Percentiles rank a stretch among this genome's conserved stretches.
phyloP scores from a whole-genome alignment of 1,140 invertebrate species.

The Diabrotica virgifera region DNA sequence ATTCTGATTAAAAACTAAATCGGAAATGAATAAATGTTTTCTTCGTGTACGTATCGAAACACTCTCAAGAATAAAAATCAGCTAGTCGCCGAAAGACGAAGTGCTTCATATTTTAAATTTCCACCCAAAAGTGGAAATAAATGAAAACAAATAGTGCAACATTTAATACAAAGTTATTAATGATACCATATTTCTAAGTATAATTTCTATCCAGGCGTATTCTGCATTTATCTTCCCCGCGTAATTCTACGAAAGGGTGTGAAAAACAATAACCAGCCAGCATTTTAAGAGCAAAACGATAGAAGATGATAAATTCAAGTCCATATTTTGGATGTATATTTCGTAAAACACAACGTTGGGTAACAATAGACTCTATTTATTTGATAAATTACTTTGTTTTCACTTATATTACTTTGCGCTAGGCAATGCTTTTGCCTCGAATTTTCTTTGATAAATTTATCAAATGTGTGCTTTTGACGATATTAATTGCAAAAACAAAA shows the following conservation, averaged over 20 bases:
- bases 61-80: too few relatives aligned
- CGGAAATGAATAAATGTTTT: too few relatives aligned
- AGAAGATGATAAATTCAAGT: slow-evolving; percentile 45
- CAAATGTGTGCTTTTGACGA: slow-evolving; percentile 18
- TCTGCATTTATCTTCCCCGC: slow-evolving; percentile 19
- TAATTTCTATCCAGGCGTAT: slow-evolving; percentile 34
- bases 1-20: too few relatives aligned
- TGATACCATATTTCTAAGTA: slow-evolving; percentile 43
- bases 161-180: slow-evolving; percentile 45
- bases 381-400: slow-evolving; percentile 47
- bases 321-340: slow-evolving; percentile 41
- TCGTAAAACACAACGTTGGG: slow-evolving; percentile 35
- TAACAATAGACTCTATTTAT: slow-evolving; percentile 47
- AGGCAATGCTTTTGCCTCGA: slow-evolving; percentile 5
- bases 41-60: too few relatives aligned
- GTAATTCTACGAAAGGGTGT: slow-evolving; percentile 25
- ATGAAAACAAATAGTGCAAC: slow-evolving; percentile 41
- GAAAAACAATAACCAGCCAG: slow-evolving; percentile 39
- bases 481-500: slow-evolving; percentile 15
- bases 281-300: slow-evolving; percentile 40
- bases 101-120: slow-evolving; percentile 35
- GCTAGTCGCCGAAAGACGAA: slow-evolving; percentile 15
- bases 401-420: slow-evolving; percentile 43
- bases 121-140: slow-evolving; percentile 31
- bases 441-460: slow-evolving; percentile 22